Conservation (phyloP, 2,888 invertebrate species). For the Cephus sareptanus region DNA sequence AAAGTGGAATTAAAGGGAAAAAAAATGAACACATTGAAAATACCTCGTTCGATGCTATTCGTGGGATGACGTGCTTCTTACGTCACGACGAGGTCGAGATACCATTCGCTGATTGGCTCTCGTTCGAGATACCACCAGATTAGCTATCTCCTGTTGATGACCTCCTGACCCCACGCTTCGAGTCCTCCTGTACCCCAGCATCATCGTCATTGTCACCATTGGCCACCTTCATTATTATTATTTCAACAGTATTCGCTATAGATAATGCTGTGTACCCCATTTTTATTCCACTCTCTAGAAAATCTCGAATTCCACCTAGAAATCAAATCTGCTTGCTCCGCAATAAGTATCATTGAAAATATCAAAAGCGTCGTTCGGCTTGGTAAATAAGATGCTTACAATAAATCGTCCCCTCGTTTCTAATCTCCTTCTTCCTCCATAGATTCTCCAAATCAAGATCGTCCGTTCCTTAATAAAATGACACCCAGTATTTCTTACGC, state of each 20-base stretch:
- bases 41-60: constrained; percentile 1
- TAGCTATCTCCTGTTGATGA: constrained; percentile 46
- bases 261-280: not conserved
- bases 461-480: not conserved
- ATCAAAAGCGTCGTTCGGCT: no score
- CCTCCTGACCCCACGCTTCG: constrained; percentile 28
- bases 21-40: constrained; percentile 6
- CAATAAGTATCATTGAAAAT: no score
- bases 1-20: constrained; percentile 9
- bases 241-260: not conserved
- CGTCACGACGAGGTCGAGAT: constrained; percentile 46
- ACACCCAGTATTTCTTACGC: not conserved
- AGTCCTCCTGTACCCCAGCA: constrained; percentile 1
- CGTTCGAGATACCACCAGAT: constrained; percentile 40
- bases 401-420: not conserved
- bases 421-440: not conserved
- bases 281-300: constrained; percentile 8
- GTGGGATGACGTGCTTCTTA: constrained; percentile 20
- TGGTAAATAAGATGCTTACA: no score
- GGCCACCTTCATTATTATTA: not conserved
- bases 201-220: not conserved
- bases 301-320: no score
- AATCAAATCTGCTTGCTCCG: no score
- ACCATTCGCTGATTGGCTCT: constrained; percentile 40
- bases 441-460: not conserved